Conservation (phyloP, 2,113 vertebrate genomes). For the Callipepla squamata region DNA sequence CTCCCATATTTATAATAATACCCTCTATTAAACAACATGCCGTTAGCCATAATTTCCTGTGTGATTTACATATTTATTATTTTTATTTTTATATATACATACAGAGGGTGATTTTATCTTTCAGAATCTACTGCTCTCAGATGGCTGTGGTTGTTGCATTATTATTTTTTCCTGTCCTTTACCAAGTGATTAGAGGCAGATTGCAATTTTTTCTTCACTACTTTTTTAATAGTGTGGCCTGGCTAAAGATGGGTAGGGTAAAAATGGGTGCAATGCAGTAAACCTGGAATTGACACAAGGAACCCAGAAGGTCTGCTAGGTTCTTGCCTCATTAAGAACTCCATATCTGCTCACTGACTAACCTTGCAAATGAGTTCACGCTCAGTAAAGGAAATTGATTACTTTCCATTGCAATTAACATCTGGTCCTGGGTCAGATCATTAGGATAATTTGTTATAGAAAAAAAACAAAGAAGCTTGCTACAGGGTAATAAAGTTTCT, state of each 20-base stretch:
- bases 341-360: constrained; percentile 73
- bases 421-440: constrained; percentile 83
- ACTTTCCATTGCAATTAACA: constrained; percentile 87
- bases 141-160: background rate
- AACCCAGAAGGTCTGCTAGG: constrained; percentile 69
- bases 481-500: constrained; percentile 81
- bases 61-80: constrained; percentile 70
- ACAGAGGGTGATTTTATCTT: constrained; percentile 30
- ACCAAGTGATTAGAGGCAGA: background rate
- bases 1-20: constrained; percentile 67
- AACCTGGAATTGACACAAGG: constrained; percentile 42
- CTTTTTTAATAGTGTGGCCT: background rate
- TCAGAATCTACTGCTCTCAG: constrained; percentile 37
- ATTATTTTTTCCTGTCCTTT: background rate
- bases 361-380: constrained; percentile 79
- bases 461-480: constrained; percentile 71
- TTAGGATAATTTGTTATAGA: constrained; percentile 85
- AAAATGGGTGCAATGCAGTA: constrained; percentile 66
- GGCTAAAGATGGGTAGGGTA: background rate
- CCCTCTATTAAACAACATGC: constrained; percentile 60
- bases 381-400: constrained; percentile 87
- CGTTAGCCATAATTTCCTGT: constrained; percentile 57
- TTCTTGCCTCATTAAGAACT: constrained; percentile 79
- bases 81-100: constrained; percentile 66
- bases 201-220: background rate